Percentiles rank a stretch among this genome's conserved stretches.
Conservation (phyloP, 2,888 invertebrate genomes). For the Lycophotia porphyrea region DNA sequence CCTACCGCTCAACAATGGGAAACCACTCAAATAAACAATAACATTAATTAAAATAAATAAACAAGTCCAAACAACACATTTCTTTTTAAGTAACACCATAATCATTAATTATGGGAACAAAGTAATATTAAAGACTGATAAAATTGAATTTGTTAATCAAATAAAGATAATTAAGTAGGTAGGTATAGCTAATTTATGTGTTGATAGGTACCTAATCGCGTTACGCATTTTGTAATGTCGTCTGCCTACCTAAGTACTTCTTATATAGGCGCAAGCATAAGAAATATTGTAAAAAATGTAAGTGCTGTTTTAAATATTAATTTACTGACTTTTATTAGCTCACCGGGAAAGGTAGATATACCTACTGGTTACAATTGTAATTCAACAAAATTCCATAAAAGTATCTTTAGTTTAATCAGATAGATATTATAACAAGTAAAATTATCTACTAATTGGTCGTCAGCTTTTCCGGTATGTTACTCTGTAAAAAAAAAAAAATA, state of each 20-base stretch:
- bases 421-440: not conserved
- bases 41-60: not conserved
- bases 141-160: conserved; percentile 3
- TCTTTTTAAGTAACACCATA: not conserved
- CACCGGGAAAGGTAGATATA: not conserved
- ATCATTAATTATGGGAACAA: not conserved
- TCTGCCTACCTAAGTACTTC: not conserved
- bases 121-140: not conserved
- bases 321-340: not conserved
- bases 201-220: not conserved
- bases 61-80: not conserved
- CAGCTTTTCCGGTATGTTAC: conserved; percentile 81
- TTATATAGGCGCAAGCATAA: no score
- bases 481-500: conserved; percentile 76
- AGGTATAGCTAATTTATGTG: not conserved
- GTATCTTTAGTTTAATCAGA: not conserved
- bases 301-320: not conserved
- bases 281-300: not conserved
- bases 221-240: not conserved
- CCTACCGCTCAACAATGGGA: conserved; percentile 6
- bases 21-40: not conserved
- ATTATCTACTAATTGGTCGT: conserved; percentile 13
- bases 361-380: not conserved
- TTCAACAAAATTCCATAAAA: not conserved
- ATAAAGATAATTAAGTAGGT: not conserved